Conservation (phyloP, 1,140 invertebrate genomes). For the Drosophila setifemur region DNA sequence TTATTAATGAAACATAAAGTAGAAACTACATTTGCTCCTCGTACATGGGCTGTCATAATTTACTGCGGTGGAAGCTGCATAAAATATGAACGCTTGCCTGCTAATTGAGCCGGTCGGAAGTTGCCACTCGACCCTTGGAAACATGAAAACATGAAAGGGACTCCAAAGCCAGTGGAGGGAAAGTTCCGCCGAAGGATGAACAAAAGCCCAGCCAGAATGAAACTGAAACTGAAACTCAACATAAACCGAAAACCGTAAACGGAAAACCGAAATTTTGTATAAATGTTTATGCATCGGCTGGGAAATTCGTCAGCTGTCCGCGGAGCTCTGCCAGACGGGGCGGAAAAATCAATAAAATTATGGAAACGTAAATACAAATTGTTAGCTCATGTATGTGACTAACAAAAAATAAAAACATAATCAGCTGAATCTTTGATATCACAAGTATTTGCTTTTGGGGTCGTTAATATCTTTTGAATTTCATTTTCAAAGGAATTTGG, state of each 20-base stretch:
- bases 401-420: not conserved
- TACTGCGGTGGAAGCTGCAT: constrained; percentile 42
- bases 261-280: constrained; percentile 16
- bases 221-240: constrained; percentile 45
- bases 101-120: constrained; percentile 57
- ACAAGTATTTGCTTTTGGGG: too few relatives aligned
- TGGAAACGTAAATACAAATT: constrained; percentile 73
- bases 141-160: constrained; percentile 66
- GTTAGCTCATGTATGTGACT: constrained; percentile 28
- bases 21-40: constrained; percentile 25
- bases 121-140: constrained; percentile 24
- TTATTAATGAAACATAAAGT: constrained; percentile 29
- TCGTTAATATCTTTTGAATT: too few relatives aligned
- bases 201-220: not conserved
- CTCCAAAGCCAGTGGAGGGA: constrained; percentile 27
- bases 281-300: constrained; percentile 54
- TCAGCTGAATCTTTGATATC: not conserved
- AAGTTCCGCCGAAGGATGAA: not conserved
- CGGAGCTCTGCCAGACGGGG: constrained; percentile 47
- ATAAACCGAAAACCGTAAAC: constrained; percentile 22
- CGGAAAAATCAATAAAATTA: constrained; percentile 79
- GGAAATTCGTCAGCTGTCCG: constrained; percentile 65
- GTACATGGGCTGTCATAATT: constrained; percentile 45
- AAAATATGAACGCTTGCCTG: constrained; percentile 40
- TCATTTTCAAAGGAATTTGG: too few relatives aligned